A percentile compares a stretch with the other conserved stretches of the same genome.
These are phyloP conservation scores for Parazoanthus darwini DNA, from an alignment of 92 coral and sea anemone genomes.

Conservation along the genomic window DNA sequence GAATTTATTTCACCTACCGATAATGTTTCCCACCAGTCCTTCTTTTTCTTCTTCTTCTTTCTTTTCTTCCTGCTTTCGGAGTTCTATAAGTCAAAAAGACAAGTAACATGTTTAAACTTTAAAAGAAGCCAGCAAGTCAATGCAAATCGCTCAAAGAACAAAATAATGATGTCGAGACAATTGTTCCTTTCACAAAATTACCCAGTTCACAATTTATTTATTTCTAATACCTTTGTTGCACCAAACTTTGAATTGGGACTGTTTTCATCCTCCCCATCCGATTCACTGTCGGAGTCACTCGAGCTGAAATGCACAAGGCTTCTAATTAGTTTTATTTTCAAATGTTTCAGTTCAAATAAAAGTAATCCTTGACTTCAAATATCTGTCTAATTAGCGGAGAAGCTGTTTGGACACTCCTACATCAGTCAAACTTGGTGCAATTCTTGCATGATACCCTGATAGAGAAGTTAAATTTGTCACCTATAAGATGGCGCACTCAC, in stretches of 20 bases:
- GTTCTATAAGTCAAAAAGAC: constrained; percentile 1
- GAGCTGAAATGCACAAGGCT: neutral
- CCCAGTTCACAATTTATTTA: neutral
- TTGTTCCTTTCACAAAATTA: too few species aligned
- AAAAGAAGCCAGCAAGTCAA: neutral
- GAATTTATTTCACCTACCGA: constrained; percentile 10
- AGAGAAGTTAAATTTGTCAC: too few species aligned
- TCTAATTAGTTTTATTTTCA: neutral
- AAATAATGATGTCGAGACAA: too few species aligned
- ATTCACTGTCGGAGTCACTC: constrained; percentile 34
- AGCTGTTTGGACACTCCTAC: neutral
- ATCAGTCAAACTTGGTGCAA: too few species aligned
- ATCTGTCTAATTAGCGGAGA: neutral
- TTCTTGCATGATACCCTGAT: too few species aligned
- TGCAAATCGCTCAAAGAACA: neutral
- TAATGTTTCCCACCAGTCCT: constrained; percentile 32
- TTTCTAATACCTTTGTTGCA: neutral
- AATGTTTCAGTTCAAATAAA: neutral
- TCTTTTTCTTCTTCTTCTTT: constrained; percentile 34
- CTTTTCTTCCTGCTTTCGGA: constrained; percentile 30
- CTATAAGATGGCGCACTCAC: too few species aligned
- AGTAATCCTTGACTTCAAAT: too few species aligned
- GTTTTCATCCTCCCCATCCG: neutral
- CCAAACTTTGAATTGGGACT: neutral
- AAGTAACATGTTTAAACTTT: too few species aligned